phyloP scores from a whole-genome alignment of 2,888 invertebrate species.

The Polymixis flavicincta region DNA sequence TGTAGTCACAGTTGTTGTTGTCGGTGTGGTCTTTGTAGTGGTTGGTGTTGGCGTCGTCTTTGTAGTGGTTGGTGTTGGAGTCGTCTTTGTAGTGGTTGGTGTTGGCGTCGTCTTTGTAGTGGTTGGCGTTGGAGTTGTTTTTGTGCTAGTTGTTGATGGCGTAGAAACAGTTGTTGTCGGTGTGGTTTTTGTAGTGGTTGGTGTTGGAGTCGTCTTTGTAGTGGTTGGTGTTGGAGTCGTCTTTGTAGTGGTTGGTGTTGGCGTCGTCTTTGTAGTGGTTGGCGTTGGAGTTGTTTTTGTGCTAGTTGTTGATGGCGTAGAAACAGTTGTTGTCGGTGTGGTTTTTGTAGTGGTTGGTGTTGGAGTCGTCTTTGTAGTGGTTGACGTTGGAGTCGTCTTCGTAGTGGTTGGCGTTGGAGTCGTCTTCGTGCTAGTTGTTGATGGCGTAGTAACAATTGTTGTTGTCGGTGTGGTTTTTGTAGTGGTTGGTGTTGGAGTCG shows the following conservation, averaged over 20 bases:
- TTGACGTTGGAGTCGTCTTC: not conserved
- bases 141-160: too few species aligned
- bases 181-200: not conserved
- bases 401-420: not conserved
- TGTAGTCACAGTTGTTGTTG: too few species aligned
- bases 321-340: not conserved
- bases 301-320: not conserved
- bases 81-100: not conserved
- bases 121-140: not conserved
- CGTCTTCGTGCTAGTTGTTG: too few species aligned
- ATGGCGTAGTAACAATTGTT: too few species aligned
- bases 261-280: not conserved
- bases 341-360: not conserved
- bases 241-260: not conserved
- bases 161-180: too few species aligned
- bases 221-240: not conserved
- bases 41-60: fast-evolving
- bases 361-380: not conserved
- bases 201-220: not conserved
- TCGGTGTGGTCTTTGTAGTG: not conserved
- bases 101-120: not conserved
- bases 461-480: not conserved
- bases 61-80: not conserved
- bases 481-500: not conserved
- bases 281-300: not conserved